Conservation (phyloP, 2,888 invertebrate species). For the Ellobium chinense region DNA sequence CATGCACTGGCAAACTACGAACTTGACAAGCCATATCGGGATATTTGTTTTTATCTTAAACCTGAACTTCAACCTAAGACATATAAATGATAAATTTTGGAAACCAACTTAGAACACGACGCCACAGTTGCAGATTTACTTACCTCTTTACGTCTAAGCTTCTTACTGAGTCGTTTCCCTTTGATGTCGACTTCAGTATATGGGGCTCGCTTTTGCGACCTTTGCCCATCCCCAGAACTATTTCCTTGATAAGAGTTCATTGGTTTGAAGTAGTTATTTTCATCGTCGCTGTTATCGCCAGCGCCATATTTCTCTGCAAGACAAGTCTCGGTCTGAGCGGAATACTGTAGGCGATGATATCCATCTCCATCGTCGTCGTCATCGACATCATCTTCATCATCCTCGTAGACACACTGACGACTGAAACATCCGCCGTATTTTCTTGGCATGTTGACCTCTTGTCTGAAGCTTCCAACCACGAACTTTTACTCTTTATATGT, state of each 20-base stretch:
- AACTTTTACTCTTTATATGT: no score
- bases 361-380: not conserved
- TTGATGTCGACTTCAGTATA: not conserved
- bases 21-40: no score
- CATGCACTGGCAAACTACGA: no score
- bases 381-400: not conserved
- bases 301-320: not conserved
- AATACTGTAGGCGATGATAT: conserved; percentile 7
- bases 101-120: no score
- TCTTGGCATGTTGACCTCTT: not conserved
- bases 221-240: not conserved
- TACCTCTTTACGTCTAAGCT: conserved; percentile 6
- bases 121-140: no score
- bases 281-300: not conserved
- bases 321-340: not conserved
- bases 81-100: no score
- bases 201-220: not conserved
- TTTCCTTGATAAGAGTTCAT: not conserved
- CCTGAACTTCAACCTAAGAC: no score
- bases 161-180: conserved; percentile 25
- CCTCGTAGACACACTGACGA: not conserved
- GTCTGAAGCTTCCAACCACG: no score
- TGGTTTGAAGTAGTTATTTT: not conserved
- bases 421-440: not conserved
- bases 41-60: no score